phyloP scores from a whole-genome alignment of 2,888 invertebrate genomes.

The Ennomos fuscantarius region DNA sequence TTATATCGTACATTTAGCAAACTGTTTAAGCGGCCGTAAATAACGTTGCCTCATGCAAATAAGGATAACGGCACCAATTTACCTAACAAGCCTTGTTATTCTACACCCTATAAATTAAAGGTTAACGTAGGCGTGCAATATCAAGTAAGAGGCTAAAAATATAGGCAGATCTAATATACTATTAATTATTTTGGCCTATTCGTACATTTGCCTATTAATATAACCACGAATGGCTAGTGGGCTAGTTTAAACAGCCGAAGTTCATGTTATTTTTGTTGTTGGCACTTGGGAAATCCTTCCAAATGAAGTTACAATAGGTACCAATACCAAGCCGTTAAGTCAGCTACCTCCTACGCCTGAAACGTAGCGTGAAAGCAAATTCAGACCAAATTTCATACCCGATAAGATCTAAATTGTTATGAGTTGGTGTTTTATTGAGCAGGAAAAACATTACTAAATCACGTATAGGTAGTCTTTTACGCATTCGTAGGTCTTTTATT shows the following conservation, averaged over 20 bases:
- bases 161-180: no score
- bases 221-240: constrained; percentile 3
- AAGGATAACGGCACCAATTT: constrained; percentile 14
- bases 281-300: constrained; percentile 15
- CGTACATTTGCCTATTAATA: constrained; percentile 1
- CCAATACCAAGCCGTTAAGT: constrained; percentile 13
- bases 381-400: constrained; percentile 7
- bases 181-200: no score
- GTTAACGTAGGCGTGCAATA: constrained; percentile 1
- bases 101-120: constrained; percentile 4
- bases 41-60: constrained; percentile 3
- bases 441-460: constrained; percentile 38
- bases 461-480: constrained; percentile 31
- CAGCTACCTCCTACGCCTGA: constrained; percentile 22
- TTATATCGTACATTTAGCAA: background rate
- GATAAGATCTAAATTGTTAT: constrained; percentile 24
- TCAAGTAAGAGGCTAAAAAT: no score
- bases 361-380: constrained; percentile 12
- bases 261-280: constrained; percentile 14
- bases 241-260: background rate
- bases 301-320: constrained; percentile 16
- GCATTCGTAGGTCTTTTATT: constrained; percentile 22
- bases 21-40: background rate
- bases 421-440: constrained; percentile 17
- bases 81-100: constrained; percentile 7